Base-by-base conservation (phyloP, 2,888 invertebrate species). In the Leptinotarsa juncta region DNA sequence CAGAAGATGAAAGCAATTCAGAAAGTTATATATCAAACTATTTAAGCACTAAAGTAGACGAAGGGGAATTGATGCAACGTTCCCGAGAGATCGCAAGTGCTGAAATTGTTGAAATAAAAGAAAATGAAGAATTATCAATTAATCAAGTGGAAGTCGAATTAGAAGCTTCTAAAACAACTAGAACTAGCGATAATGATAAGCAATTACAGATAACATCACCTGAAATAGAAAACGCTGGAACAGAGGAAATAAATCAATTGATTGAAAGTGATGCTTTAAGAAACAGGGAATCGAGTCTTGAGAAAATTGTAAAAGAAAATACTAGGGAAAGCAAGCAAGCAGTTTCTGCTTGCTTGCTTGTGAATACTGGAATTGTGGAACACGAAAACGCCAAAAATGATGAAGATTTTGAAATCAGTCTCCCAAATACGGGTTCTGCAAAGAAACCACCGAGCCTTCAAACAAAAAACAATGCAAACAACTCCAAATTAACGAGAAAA, bases 381-480 rank as follows among this genome's bases (percentile, higher is more conserved):
- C 51, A 51, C 16, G 51, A 16, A 51, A 51, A 51, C 14, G 7
- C 2, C 10, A 42, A n/a, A 32, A 26, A 15, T 32, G n/a, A 42
- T 18, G 10, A 62, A 62, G 32, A 62, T 32, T 15, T 57, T 57
- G n/a, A 16, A 62, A 12, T n/a, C 42, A 42, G 15, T 15, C 12
- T 16, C 14, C 23, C 26, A 60, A 67, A 67, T 20, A 42, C 18
- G 10, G 49, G 4, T 53, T 5, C 3, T 42, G 53, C 16, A 26
- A 75, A 69, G 71, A 77, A 80, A 73, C 76, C 76, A 57, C 73
- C 78, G 65, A 68, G 69, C 42, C 16, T 50, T 4, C 15, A 62
- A 42, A 14, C 42, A 16, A 62, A 62, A 10, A 32, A 42, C 5
- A 16, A 55, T 42, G 4, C 15, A 57, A 32, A 4, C 4, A 32